phyloP scores from a whole-genome alignment of 2,113 vertebrate genomes.

The Scytalopus superciliaris region DNA sequence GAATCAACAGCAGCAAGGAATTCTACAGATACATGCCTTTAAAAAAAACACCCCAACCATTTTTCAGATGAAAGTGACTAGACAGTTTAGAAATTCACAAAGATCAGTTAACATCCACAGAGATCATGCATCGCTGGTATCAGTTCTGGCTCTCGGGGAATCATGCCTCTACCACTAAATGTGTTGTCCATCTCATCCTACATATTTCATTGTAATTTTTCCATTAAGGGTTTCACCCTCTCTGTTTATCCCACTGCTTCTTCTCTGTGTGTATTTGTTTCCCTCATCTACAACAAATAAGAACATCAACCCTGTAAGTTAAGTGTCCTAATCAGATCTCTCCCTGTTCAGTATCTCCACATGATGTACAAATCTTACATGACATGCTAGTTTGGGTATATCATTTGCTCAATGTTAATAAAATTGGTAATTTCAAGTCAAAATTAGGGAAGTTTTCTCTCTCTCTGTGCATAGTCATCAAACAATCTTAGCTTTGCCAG shows the following conservation, averaged over 20 bases:
- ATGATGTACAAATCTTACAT: rapidly evolving
- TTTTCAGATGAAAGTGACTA: neutral
- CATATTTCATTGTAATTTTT: neutral
- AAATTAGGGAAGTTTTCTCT: neutral
- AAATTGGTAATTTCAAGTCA: neutral
- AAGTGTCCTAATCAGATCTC: neutral
- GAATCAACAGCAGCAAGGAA: neutral
- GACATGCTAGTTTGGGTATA: neutral
- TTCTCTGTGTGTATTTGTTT: neutral
- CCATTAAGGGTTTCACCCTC: neutral
- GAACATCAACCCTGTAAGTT: neutral
- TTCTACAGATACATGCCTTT: neutral
- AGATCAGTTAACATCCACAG: neutral
- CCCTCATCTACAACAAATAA: neutral
- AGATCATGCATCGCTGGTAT: neutral
- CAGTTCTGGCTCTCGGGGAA: neutral
- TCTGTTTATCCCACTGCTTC: neutral
- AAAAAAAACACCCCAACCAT: neutral
- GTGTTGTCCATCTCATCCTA: neutral
- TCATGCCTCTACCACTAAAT: neutral
- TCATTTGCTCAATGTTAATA: neutral
- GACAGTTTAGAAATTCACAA: neutral
- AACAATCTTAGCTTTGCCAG: neutral
- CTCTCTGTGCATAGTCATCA: rapidly evolving
- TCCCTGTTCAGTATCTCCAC: neutral